Evolutionary conservation across 2,113 vertebrate species (phyloP).

Genomic region (Phrynosoma platyrhinos): DNA sequence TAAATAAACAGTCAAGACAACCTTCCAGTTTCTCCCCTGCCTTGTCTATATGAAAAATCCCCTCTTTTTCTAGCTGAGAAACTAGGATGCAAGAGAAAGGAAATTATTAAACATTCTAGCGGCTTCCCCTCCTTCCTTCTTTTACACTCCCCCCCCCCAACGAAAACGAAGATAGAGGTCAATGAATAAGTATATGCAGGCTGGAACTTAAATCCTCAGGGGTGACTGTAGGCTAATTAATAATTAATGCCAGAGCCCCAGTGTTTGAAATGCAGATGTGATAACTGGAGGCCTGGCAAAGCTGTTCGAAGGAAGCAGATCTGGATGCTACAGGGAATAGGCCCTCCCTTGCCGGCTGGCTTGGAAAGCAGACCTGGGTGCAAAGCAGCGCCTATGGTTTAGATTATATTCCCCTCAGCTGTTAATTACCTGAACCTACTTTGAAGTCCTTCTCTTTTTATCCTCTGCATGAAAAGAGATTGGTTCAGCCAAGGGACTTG

Average conservation of each 20-base stretch:
- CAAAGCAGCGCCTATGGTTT: conserved; percentile 86
- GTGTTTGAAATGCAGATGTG: conserved; percentile 99
- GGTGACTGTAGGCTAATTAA: conserved; percentile 99
- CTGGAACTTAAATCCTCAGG: conserved; percentile 94
- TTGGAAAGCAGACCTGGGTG: conserved; percentile 85
- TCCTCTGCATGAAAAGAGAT: conserved; percentile 85
- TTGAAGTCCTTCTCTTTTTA: conserved; percentile 90
- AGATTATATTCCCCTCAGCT: conserved; percentile 91
- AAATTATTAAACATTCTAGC: conserved; percentile 84
- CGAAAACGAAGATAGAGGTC: conserved; percentile 88
- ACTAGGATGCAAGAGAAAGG: conserved; percentile 78
- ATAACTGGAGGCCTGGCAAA: conserved; percentile 93
- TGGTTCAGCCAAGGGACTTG: conserved; percentile 86
- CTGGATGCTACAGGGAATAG: conserved; percentile 87
- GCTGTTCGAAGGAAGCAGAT: conserved; percentile 92
- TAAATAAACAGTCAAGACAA: conserved; percentile 71
- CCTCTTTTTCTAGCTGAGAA: conserved; percentile 68
- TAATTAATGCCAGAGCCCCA: conserved; percentile 98
- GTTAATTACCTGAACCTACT: conserved; percentile 92
- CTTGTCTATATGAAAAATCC: conserved; percentile 63
- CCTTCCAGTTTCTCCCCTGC: conserved; percentile 50
- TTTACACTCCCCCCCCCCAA: conserved; percentile 40
- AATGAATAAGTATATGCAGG: conserved; percentile 89
- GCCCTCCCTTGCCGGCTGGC: conserved; percentile 85
- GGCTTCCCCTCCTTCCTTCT: conserved; percentile 53